Evolutionary conservation across 2,113 vertebrate species (phyloP).

Genomic region (Planiliza haematocheilus): DNA sequence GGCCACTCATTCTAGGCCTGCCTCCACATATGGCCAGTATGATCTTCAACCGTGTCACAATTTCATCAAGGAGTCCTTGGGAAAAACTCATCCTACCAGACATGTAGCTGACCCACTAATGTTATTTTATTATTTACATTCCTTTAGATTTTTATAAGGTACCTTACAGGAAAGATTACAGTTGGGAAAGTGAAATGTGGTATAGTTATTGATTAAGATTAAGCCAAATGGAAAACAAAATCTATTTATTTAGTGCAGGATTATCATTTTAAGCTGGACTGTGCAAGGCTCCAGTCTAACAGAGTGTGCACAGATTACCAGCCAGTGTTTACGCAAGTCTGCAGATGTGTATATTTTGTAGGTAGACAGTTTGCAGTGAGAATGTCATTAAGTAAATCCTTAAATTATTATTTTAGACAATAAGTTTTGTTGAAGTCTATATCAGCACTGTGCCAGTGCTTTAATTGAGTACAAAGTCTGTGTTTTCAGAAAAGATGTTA

Average conservation of each 20-base stretch:
- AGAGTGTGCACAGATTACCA: too few species aligned
- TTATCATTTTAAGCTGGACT: too few species aligned
- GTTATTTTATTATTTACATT: neutral
- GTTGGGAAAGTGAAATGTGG: neutral
- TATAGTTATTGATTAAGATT: slow-evolving; percentile 5
- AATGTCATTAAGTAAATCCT: neutral
- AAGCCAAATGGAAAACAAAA: neutral
- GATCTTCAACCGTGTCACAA: slow-evolving; percentile 60
- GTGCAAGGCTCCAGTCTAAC: too few species aligned
- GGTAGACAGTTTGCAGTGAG: neutral
- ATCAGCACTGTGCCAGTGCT: neutral
- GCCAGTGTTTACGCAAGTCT: too few species aligned
- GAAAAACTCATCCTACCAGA: slow-evolving; percentile 2
- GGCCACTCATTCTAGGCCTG: slow-evolving; percentile 56
- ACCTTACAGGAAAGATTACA: neutral
- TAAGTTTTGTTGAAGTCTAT: too few species aligned
- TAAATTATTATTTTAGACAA: neutral
- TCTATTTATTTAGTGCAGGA: neutral
- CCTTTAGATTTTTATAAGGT: neutral
- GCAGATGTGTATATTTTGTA: neutral
- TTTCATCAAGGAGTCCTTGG: slow-evolving; percentile 53
- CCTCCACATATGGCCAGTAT: slow-evolving; percentile 70
- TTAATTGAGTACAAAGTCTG: neutral
- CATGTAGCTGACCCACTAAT: neutral
- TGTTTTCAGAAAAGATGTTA: neutral